Evolutionary conservation across 2,797 vertebrate species (phyloP).

Genomic region (Perodicticus potto): DNA sequence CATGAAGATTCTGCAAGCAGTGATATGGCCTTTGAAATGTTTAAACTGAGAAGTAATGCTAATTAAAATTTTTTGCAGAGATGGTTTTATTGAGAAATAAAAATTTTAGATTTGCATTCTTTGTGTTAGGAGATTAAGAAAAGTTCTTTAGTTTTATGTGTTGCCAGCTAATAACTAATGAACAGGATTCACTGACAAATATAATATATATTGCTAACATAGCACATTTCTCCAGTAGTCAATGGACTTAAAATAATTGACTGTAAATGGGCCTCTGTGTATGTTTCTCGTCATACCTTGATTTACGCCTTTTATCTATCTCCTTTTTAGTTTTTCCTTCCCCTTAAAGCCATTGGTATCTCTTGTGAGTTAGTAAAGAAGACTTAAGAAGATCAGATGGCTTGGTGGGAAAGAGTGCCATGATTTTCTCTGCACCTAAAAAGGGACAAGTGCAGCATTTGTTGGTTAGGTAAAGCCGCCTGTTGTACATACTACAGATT

Average conservation of each 20-base stretch:
- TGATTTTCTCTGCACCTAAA: background rate
- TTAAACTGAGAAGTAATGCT: background rate
- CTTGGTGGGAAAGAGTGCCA: background rate
- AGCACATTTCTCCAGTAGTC: constrained; percentile 1
- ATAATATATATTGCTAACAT: background rate
- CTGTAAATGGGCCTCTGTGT: background rate
- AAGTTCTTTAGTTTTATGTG: constrained; percentile 17
- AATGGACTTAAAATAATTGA: background rate
- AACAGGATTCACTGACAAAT: background rate
- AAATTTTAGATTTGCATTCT: constrained; percentile 32
- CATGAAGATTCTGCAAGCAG: background rate
- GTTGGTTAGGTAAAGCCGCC: background rate
- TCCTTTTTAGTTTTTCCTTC: background rate
- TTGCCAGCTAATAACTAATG: constrained; percentile 49
- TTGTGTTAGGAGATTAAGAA: constrained; percentile 31
- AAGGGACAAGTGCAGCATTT: background rate
- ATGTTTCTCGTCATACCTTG: background rate
- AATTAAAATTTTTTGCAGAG: constrained; percentile 10
- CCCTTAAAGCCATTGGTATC: background rate
- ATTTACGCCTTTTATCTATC: background rate
- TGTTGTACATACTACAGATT: background rate
- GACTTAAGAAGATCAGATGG: background rate
- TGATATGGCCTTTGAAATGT: background rate
- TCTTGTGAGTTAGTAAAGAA: background rate
- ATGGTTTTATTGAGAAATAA: constrained; percentile 3